Base-by-base conservation (phyloP, 2,888 invertebrate species). In the Platycnemis pennipes region DNA sequence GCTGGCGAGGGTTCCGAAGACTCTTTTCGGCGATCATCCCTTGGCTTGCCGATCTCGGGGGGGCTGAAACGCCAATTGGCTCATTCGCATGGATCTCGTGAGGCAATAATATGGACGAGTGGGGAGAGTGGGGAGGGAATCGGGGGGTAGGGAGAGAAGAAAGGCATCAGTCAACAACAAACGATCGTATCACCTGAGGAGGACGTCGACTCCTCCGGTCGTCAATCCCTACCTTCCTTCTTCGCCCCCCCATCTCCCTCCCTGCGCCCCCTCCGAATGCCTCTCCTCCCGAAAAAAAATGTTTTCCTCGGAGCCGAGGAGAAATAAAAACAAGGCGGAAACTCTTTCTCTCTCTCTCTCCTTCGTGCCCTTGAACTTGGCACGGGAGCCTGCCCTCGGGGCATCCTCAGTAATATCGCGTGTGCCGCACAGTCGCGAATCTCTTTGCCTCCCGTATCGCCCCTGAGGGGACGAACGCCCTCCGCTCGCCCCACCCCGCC, bases 321-420 rank as follows among this genome's bases (percentile, higher is more conserved):
- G 26, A 37, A 77, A 37, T 77, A 77, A 77, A 37, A 77, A 77
- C 37, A 31, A 77, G 37, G 77, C 77, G 77, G 37, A 77, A 8
- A 26, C 8, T 11, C 37, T n/a, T 26, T 77, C 77, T n/a, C 63
- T 26, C n/a, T n/a, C 63, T 77, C 77, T n/a, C 63, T 26, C n/a
- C 63, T n/a, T 63, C 37, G 77, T 77, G 77, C 77, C 77, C 77
- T 77, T 77, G 77, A 77, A 77, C 77, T 77, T 77, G 77, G 77
- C 77, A 77, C 77, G 77, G 77, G 77, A 77, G n/a, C 31, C 37
- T 37, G 8, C 77, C 77, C 63, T 63, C n/a, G 13, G 49, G 49
- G 49, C 13, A 49, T 49, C 49, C n/a, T 49, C 49, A 16, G 11
- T 49, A 49, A 49, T 49, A 49, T 49, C 49, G 49, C 49, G 49